Evolutionary conservation across 1,140 invertebrate genomes (phyloP), one percentile per base, ranked within the genome.

Genomic region (Listronotus oregonensis): DNA sequence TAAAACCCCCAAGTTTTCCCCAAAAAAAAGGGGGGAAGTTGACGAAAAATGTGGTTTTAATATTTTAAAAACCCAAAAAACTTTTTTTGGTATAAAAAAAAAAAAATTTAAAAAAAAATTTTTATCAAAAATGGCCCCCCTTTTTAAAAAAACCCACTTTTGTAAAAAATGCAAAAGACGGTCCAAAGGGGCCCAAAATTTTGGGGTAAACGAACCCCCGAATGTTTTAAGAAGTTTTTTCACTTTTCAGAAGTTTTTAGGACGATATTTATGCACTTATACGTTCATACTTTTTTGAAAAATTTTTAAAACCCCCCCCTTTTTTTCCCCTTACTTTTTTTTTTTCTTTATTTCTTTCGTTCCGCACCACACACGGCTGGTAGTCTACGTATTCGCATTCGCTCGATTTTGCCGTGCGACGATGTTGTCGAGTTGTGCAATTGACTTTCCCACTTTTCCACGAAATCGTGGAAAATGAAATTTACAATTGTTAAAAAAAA

Each of bases 81-180:
- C n/a, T n/a, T n/a, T n/a, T n/a, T n/a, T n/a, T n/a, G n/a, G n/a
- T n/a, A n/a, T n/a, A n/a, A n/a, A n/a, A n/a, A n/a, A n/a, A n/a
- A n/a, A n/a, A n/a, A n/a, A n/a, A n/a, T n/a, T n/a, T n/a, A n/a
- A n/a, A n/a, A n/a, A n/a, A n/a, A n/a, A n/a, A n/a, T n/a, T n/a
- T n/a, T n/a, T n/a, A n/a, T n/a, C n/a, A n/a, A n/a, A n/a, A n/a
- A n/a, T n/a, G n/a, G n/a, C 21, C 21, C 5, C 21, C 21, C 5
- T 27, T 27, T 27, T 27, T 5, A 27, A 27, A 27, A 3, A 27
- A 27, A 27, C 5, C 21, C 21, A 27, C 21, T 27, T 5, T 27
- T 5, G 5, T 27, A 69, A 75, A 73, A 73, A 70, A 70, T 72
- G 74, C 74, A 77, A 77, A 76, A 71, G 71, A 64, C 67, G 52